Evolutionary conservation across 1,140 invertebrate species (phyloP).

Genomic region (Tetragonula clypearis): DNA sequence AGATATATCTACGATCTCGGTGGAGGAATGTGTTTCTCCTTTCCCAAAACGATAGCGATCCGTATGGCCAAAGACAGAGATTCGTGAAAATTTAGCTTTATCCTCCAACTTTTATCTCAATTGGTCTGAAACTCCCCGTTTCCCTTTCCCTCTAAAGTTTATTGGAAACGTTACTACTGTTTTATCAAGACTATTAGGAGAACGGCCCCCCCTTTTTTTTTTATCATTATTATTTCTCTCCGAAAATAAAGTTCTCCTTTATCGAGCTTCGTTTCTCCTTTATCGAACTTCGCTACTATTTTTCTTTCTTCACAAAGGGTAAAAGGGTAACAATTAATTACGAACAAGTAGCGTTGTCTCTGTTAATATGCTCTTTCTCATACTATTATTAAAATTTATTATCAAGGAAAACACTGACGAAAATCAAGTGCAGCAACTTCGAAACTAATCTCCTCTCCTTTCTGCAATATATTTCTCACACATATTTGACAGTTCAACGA

Average conservation of each 20-base stretch:
- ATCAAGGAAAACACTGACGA: no score
- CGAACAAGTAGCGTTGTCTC: not conserved
- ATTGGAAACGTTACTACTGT: slow-evolving; percentile 15
- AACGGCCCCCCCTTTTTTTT: no score
- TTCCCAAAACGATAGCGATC: slow-evolving; percentile 26
- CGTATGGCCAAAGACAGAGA: not conserved
- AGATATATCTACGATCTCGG: slow-evolving; percentile 49
- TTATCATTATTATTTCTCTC: no score
- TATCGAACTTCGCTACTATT: not conserved
- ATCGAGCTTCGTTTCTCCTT: no score
- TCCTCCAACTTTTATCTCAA: not conserved
- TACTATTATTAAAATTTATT: not conserved
- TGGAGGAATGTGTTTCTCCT: not conserved
- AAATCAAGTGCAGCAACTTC: no score
- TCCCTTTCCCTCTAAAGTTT: not conserved
- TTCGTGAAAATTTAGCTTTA: slow-evolving; percentile 15
- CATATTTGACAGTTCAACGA: no score
- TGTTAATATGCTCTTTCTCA: not conserved
- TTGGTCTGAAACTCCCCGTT: not conserved
- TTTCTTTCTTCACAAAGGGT: no score
- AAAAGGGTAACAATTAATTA: no score
- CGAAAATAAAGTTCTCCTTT: no score
- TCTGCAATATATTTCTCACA: no score
- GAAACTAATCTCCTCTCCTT: no score
- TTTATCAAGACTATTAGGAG: not conserved